These are phyloP conservation scores for Teleogryllus occipitalis DNA, from an alignment of 1,140 invertebrate genomes.

Conservation along the genomic window DNA sequence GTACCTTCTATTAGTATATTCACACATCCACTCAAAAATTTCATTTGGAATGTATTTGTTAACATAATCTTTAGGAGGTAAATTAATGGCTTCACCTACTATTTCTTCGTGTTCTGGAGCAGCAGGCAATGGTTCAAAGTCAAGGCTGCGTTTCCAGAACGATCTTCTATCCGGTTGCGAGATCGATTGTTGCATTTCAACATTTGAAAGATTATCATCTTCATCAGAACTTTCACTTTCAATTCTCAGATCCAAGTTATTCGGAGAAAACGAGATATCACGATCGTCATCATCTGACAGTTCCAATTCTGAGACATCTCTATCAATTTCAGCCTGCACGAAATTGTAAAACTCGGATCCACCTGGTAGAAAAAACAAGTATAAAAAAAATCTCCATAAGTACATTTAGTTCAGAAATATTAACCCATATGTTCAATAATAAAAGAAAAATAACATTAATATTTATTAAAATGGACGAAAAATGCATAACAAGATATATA, in stretches of 20 bases:
- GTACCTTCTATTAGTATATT: no score
- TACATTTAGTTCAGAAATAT: no score
- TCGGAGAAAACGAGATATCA: not conserved
- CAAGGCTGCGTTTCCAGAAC: not conserved
- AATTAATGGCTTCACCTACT: not conserved
- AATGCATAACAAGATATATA: not conserved
- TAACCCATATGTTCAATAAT: not conserved
- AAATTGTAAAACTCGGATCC: not conserved
- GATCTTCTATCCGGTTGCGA: not conserved
- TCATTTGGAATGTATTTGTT: not conserved
- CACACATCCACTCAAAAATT: not conserved
- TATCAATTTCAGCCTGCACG: not conserved
- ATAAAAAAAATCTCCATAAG: not conserved
- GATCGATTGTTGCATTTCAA: not conserved
- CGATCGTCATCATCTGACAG: not conserved
- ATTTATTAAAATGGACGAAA: not conserved
- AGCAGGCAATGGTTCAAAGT: no score
- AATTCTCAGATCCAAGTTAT: not conserved
- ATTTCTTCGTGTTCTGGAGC: not conserved
- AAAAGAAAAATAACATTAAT: not conserved
- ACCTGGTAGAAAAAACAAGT: not conserved
- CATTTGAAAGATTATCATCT: not conserved
- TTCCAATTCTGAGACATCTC: not conserved
- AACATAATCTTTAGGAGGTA: not conserved
- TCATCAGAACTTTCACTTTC: not conserved